Base-by-base conservation (phyloP, 2,888 invertebrate genomes). In the Leucophenga montana region DNA sequence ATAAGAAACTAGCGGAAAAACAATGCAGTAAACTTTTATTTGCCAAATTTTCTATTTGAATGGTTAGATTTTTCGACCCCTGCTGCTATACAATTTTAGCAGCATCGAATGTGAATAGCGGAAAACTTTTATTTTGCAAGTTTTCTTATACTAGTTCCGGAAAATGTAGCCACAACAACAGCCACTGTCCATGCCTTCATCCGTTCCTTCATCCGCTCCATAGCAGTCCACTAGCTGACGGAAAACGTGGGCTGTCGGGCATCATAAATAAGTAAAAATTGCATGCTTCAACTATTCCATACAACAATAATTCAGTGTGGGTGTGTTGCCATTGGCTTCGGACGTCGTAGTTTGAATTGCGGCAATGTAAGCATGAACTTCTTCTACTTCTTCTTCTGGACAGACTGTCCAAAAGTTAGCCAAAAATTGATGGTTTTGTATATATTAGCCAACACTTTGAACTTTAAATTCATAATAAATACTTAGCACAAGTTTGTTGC, bases 61-160 rank as follows among this genome's bases (percentile, higher is more conserved):
- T 46, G 31, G 31, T 27, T 27, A 14, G 31, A 48, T 33, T 64
- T 64, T 64, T 50, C 2, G 2, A 6, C 50, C 13, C 16, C 50
- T 50, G 46, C n/a, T 46, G 46, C 78, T 76, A 68, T 81, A 79
- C 81, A 74, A 75, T 73, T 73, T 72, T 66, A 71, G 70, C 16
- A 14, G 6, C 50, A 50, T 81, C 83, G 79, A 83, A 81, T 78
- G 82, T 14, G 83, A 81, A 77, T 70, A 77, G 82, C 82, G 78
- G 80, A 77, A 81, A 83, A 81, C 76, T 81, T 81, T 81, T 81
- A 83, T 83, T 83, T 79, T 76, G 75, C 76, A 73, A 81, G 77
- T 83, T 81, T 77, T 81, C 77, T 71, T 75, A 75, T 69, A n/a
- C n/a, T n/a, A 70, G 69, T 77, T 79, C 76, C 83, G 79, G 71